Conservation (phyloP, 2,797 vertebrate species). For the Rhodeus uyekii region DNA sequence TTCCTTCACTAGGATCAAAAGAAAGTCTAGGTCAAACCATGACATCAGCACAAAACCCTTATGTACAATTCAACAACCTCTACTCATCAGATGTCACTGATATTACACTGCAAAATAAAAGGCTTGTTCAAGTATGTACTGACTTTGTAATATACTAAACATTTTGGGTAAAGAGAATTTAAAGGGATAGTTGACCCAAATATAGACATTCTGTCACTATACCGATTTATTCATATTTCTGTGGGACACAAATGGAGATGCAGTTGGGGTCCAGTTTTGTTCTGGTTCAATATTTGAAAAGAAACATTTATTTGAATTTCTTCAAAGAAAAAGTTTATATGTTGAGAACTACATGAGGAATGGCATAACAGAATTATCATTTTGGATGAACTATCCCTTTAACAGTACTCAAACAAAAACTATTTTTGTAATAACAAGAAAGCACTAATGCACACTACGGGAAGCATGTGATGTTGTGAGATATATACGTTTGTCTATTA, state of each 20-base stretch:
- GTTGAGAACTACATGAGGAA: neutral
- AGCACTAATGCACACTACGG: neutral
- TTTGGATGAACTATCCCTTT: neutral
- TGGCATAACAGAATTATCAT: neutral
- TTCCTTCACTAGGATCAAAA: neutral
- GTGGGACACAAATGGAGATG: too few relatives aligned
- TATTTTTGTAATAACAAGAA: neutral
- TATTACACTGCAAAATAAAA: neutral
- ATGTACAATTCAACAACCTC: neutral
- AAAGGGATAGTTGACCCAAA: neutral
- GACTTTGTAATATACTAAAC: neutral
- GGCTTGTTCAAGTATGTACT: neutral
- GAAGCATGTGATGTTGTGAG: conserved; percentile 6
- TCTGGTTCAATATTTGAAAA: too few relatives aligned
- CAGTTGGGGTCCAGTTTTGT: too few relatives aligned
- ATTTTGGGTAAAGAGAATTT: conserved; percentile 16
- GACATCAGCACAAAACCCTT: conserved; percentile 2
- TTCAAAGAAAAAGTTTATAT: too few relatives aligned
- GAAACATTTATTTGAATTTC: too few relatives aligned
- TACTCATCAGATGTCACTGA: neutral
- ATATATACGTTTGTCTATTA: neutral
- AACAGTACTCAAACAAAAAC: neutral
- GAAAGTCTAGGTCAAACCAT: neutral
- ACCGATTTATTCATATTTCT: too few relatives aligned
- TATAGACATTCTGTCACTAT: neutral